Evolutionary conservation across 53 echinoderm and acorn worm genomes (phyloP).

Genomic region (Luidia sarsii): DNA sequence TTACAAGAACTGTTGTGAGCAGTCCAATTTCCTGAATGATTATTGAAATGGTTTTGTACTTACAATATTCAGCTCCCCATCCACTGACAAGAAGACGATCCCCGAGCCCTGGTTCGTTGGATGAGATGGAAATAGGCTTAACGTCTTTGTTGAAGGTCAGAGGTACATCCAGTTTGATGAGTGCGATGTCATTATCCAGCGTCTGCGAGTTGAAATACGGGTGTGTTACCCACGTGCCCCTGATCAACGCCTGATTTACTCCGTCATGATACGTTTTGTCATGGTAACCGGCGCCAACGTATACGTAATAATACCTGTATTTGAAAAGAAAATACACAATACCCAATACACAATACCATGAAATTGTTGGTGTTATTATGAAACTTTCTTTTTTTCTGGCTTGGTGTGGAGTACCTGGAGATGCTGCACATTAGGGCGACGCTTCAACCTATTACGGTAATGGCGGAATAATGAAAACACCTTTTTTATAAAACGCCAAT

Average conservation of each 20-base stretch:
- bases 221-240: constrained; percentile 4
- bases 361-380: too few relatives aligned
- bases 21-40: too few relatives aligned
- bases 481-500: too few relatives aligned
- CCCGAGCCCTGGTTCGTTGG: not conserved
- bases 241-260: not conserved
- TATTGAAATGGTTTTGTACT: too few relatives aligned
- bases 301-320: not conserved
- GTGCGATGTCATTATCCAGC: constrained; percentile 12
- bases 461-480: too few relatives aligned
- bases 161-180: constrained; percentile 18
- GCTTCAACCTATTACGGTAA: too few relatives aligned
- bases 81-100: constrained; percentile 13
- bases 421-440: too few relatives aligned
- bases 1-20: too few relatives aligned
- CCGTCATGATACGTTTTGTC: not conserved
- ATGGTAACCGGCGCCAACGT: constrained; percentile 24
- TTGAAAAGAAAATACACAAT: too few relatives aligned
- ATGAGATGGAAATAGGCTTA: not conserved
- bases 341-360: too few relatives aligned
- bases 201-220: not conserved
- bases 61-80: constrained; percentile 15
- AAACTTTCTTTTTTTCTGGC: too few relatives aligned
- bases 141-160: not conserved
- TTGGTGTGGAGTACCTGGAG: too few relatives aligned